phyloP scores from a whole-genome alignment of 2,888 invertebrate species.

The Gari tellinella region DNA sequence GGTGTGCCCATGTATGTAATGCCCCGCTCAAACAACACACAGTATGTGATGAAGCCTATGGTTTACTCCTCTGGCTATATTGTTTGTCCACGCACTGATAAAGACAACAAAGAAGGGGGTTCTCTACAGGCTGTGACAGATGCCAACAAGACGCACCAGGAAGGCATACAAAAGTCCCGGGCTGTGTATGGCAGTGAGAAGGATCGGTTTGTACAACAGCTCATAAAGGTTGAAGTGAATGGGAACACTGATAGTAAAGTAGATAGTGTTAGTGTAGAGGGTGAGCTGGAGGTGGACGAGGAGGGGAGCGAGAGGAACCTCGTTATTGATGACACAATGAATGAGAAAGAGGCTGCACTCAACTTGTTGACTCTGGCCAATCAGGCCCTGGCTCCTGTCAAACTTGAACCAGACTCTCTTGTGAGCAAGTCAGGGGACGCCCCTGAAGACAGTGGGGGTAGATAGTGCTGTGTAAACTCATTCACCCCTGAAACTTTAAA shows the following conservation, averaged over 20 bases:
- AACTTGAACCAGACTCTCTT: too few species aligned
- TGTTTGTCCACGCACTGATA: conserved; percentile 28
- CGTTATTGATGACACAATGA: conserved; percentile 43
- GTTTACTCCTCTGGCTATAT: conserved; percentile 41
- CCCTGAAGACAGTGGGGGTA: too few species aligned
- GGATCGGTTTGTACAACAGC: background rate
- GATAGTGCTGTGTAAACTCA: too few species aligned
- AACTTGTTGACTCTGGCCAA: conserved; percentile 70
- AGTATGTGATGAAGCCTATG: conserved; percentile 48
- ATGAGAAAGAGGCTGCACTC: conserved; percentile 68
- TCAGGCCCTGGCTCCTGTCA: conserved; percentile 43
- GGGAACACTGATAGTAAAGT: conserved; percentile 9
- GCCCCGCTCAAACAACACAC: conserved; percentile 11
- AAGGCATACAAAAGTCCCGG: background rate
- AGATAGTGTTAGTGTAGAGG: background rate
- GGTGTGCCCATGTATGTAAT: too few species aligned
- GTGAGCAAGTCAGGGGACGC: too few species aligned
- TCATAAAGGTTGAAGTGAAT: conserved; percentile 18
- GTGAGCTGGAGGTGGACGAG: conserved; percentile 24
- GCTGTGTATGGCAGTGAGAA: background rate
- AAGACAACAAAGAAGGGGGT: conserved; percentile 8
- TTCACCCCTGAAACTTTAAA: too few species aligned
- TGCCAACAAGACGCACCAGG: background rate
- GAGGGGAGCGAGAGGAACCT: conserved; percentile 28
- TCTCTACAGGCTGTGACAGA: conserved; percentile 14